Conservation (phyloP, 1,140 invertebrate species). For the Diorhabda sublineata region DNA sequence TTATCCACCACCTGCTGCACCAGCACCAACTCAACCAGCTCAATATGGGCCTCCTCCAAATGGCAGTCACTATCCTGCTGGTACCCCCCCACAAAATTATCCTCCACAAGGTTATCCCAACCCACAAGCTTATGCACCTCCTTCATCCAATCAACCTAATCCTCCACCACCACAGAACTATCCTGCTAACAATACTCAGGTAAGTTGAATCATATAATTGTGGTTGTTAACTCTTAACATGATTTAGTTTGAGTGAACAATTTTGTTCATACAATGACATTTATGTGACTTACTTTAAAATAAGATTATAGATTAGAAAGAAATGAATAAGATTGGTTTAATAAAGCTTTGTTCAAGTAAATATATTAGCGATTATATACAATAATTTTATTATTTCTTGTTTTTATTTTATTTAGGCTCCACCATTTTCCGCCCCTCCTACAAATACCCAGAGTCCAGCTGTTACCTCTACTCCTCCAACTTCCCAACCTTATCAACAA, state of each 20-base stretch:
- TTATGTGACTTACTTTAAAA: too few species aligned
- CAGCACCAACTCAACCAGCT: constrained; percentile 34
- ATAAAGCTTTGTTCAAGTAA: too few species aligned
- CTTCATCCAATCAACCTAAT: constrained; percentile 29
- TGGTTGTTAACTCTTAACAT: too few species aligned
- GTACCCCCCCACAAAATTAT: constrained; percentile 47
- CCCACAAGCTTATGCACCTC: constrained; percentile 33
- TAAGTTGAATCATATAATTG: not conserved
- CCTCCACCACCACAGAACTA: constrained; percentile 41
- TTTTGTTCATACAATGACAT: too few species aligned
- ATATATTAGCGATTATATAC: too few species aligned
- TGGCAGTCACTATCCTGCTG: constrained; percentile 37
- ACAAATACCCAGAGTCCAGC: constrained; percentile 38
- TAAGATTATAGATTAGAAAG: too few species aligned
- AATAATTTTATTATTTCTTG: constrained; percentile 30
- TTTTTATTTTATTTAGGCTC: constrained; percentile 19
- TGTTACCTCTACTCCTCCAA: constrained; percentile 34
- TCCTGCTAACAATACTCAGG: constrained; percentile 45
- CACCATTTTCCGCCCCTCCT: constrained; percentile 40
- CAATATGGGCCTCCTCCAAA: constrained; percentile 22
- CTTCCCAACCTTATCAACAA: constrained; percentile 39
- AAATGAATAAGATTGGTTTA: too few species aligned
- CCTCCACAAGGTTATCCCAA: constrained; percentile 43
- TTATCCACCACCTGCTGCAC: constrained; percentile 5
- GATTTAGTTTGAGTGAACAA: too few species aligned